These are phyloP conservation scores for Takifugu rubripes DNA, from an alignment of 2,797 vertebrate genomes.

Conservation along the genomic window DNA sequence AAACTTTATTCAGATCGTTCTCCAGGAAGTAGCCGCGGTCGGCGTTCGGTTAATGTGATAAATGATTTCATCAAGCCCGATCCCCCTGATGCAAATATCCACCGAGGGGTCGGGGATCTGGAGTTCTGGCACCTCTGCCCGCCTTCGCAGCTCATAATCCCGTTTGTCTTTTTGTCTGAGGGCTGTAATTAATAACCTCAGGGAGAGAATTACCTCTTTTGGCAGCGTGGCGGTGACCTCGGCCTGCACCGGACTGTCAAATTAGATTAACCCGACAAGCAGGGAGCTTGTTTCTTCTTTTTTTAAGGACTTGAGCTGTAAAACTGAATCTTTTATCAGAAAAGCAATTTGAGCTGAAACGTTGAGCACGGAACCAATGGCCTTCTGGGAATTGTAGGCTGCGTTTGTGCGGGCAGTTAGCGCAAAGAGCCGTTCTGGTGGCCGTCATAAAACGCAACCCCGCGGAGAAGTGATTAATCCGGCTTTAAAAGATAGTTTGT, in stretches of 20 bases:
- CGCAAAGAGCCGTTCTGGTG: constrained; percentile 3
- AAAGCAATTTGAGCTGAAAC: too few relatives aligned
- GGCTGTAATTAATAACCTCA: constrained; percentile 46
- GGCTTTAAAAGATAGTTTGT: too few relatives aligned
- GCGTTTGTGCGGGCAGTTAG: constrained; percentile 2
- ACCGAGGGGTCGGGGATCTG: constrained; percentile 2
- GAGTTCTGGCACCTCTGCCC: constrained; percentile 41
- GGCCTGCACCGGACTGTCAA: constrained; percentile 17
- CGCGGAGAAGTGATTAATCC: too few relatives aligned
- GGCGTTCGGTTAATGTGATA: not conserved
- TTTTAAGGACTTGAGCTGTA: not conserved
- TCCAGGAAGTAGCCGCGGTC: not conserved
- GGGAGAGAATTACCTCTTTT: constrained; percentile 43
- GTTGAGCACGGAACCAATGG: not conserved
- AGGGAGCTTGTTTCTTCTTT: not conserved
- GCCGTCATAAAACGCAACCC: too few relatives aligned
- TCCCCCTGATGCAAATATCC: constrained; percentile 16
- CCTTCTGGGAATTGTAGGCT: not conserved
- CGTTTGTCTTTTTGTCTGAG: constrained; percentile 28
- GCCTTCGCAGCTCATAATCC: constrained; percentile 27
- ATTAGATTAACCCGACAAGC: constrained; percentile 26
- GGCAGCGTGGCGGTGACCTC: constrained; percentile 37
- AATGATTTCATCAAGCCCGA: constrained; percentile 4
- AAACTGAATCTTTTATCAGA: too few relatives aligned
- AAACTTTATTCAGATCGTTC: constrained; percentile 1